Conservation (phyloP, 2,113 vertebrate genomes). For the Aldabrachelys gigantea region DNA sequence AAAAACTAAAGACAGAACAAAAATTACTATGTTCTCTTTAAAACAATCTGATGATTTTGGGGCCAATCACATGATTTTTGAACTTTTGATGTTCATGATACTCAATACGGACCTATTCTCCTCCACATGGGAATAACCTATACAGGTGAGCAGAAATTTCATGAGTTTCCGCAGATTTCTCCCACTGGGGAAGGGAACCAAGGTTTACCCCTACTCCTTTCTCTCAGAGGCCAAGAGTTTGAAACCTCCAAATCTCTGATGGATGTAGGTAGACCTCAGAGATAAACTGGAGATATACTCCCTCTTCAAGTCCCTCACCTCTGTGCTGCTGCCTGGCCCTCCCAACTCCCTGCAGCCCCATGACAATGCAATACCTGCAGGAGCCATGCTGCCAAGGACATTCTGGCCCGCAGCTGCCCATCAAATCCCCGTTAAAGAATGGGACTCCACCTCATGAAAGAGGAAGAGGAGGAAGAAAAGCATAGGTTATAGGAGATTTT, state of each 20-base stretch:
- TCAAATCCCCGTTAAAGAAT: neutral
- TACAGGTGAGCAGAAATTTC: neutral
- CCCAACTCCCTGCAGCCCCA: neutral
- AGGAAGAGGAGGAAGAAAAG: neutral
- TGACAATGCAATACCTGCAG: neutral
- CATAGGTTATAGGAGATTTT: neutral
- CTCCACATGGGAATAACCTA: neutral
- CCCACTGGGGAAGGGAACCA: neutral
- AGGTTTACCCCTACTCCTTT: fast-evolving
- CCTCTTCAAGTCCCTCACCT: neutral
- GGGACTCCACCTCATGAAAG: neutral
- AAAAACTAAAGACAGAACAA: no score
- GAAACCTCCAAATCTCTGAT: neutral
- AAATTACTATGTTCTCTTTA: no score
- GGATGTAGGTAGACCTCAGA: neutral
- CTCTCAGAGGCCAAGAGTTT: neutral
- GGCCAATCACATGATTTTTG: no score
- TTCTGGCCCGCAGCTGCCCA: neutral
- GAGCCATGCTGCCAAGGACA: neutral
- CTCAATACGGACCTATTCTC: neutral
- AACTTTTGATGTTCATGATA: no score
- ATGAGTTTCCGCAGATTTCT: neutral
- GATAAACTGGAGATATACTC: fast-evolving
- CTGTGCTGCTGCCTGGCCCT: no score
- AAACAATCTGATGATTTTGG: no score